Evolutionary conservation across 1,140 invertebrate genomes (phyloP).

Genomic region (Cotesia vestalis): DNA sequence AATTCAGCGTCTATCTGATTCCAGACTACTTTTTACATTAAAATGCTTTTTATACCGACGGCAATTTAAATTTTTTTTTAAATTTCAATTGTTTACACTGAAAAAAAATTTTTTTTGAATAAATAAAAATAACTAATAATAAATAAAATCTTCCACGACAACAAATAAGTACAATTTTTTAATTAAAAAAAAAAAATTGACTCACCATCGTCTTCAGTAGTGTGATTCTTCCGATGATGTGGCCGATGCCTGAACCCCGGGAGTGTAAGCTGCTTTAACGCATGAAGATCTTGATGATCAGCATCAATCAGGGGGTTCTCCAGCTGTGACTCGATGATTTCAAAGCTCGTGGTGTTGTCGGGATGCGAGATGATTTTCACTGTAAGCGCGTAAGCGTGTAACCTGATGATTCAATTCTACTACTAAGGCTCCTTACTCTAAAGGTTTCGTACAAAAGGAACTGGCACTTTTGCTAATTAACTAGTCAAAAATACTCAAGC

Average conservation of each 20-base stretch:
- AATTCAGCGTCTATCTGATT: background rate
- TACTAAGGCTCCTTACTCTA: background rate
- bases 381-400: slow-evolving; percentile 47
- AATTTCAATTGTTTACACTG: too few species aligned
- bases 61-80: too few species aligned
- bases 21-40: too few species aligned
- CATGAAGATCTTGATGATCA: slow-evolving; percentile 57
- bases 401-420: background rate
- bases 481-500: background rate
- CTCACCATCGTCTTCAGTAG: slow-evolving; percentile 54
- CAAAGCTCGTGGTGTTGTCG: slow-evolving; percentile 63
- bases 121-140: too few species aligned
- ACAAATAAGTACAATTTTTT: too few species aligned
- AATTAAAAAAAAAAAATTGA: background rate
- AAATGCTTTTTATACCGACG: too few species aligned
- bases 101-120: too few species aligned
- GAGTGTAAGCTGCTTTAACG: slow-evolving; percentile 57
- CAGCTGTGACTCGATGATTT: slow-evolving; percentile 66
- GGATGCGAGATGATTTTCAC: slow-evolving; percentile 65
- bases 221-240: slow-evolving; percentile 59
- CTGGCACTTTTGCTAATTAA: background rate
- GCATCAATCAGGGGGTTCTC: slow-evolving; percentile 66
- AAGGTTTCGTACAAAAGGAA: too few species aligned
- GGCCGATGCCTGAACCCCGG: slow-evolving; percentile 53
- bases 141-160: too few species aligned